Percentiles rank a stretch among this genome's conserved stretches.
phyloP scores from a whole-genome alignment of 2,888 invertebrate genomes.

The Campopleginae sp. region DNA sequence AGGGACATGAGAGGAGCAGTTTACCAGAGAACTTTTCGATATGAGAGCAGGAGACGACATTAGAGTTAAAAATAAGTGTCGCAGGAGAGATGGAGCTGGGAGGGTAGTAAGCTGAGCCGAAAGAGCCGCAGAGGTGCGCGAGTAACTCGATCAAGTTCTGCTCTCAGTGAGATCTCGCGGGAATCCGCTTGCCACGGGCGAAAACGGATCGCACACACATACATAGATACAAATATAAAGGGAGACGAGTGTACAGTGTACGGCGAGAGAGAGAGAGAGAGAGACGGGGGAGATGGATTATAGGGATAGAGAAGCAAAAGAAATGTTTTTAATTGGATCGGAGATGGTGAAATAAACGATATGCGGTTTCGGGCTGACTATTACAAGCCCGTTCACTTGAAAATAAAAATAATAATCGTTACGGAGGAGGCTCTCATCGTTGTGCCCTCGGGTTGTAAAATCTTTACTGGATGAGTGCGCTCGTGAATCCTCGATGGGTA shows the following conservation, averaged over 20 bases:
- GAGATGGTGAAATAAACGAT: constrained; percentile 49
- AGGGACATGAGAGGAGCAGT: constrained; percentile 34
- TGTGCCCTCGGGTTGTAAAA: constrained; percentile 17
- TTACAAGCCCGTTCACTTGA: constrained; percentile 12
- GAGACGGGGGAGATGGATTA: constrained; percentile 1
- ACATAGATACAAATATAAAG: constrained; percentile 5
- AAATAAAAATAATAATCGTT: constrained; percentile 19
- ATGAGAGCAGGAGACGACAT: constrained; percentile 47
- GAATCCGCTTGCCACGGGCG: constrained; percentile 47
- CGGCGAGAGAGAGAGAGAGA: too few species aligned
- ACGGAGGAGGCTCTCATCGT: not conserved
- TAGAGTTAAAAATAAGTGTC: constrained; percentile 63
- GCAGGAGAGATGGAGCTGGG: constrained; percentile 26
- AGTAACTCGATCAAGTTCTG: constrained; percentile 63
- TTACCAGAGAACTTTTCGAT: constrained; percentile 37
- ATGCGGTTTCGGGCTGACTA: constrained; percentile 33
- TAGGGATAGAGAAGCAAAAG: constrained; percentile 10
- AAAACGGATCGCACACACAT: constrained; percentile 31
- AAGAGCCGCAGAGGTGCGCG: constrained; percentile 19
- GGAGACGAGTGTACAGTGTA: constrained; percentile 7
- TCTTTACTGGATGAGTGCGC: constrained; percentile 36
- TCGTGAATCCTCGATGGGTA: constrained; percentile 54
- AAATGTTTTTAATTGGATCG: constrained; percentile 55
- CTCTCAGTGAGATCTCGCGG: constrained; percentile 44
- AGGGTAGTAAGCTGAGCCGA: constrained; percentile 51